phyloP scores from a whole-genome alignment of 2,113 vertebrate species.

The Petromus typicus region DNA sequence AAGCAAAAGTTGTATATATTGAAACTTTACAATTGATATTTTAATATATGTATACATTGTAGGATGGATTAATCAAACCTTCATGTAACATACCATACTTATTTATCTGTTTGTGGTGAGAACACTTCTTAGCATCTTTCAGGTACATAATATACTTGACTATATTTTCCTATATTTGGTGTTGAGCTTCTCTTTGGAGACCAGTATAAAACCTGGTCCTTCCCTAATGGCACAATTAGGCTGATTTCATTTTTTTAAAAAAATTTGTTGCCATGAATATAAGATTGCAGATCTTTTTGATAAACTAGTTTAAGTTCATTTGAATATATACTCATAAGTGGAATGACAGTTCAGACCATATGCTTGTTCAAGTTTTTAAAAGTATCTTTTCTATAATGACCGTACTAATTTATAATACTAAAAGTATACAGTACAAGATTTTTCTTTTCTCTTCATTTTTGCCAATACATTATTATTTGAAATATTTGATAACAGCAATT shows the following conservation, averaged over 20 bases:
- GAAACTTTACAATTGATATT: not conserved
- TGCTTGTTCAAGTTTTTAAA: not conserved
- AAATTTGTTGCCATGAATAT: not conserved
- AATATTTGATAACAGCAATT: not conserved
- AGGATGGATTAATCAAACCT: not conserved
- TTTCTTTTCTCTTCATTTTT: not conserved
- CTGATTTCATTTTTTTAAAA: not conserved
- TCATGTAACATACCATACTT: not conserved
- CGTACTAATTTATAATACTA: not conserved
- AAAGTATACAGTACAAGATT: not conserved
- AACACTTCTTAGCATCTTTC: not conserved
- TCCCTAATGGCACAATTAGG: not conserved
- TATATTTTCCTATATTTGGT: not conserved
- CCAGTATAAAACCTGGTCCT: not conserved
- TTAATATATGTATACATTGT: not conserved
- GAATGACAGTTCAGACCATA: not conserved
- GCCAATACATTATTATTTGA: not conserved
- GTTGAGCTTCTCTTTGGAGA: not conserved
- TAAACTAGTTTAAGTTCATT: not conserved
- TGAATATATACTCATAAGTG: not conserved
- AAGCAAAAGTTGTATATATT: not conserved
- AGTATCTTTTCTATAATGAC: not conserved
- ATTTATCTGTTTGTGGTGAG: not conserved
- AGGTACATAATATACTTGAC: not conserved
- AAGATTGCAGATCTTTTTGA: not conserved